Conservation (phyloP, 2,888 invertebrate genomes). For the Drepanosiphum platanoidis region DNA sequence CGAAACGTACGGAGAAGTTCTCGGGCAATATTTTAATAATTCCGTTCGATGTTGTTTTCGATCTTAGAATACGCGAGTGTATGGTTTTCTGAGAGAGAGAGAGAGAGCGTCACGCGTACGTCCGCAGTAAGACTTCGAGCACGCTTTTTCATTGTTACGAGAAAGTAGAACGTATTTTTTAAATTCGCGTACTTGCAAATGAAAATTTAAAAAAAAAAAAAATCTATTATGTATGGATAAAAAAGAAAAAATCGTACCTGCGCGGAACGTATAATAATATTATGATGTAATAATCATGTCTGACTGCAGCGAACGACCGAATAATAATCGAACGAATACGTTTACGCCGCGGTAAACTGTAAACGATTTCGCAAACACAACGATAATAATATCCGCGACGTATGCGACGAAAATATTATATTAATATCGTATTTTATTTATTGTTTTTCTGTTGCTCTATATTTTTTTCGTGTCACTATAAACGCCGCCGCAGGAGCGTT, state of each 20-base stretch:
- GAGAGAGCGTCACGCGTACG: conserved; percentile 15
- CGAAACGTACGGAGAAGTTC: neutral
- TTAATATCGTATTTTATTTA: neutral
- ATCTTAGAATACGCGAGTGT: neutral
- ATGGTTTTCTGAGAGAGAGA: neutral
- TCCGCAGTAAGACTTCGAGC: conserved; percentile 17
- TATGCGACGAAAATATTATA: neutral
- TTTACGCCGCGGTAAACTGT: neutral
- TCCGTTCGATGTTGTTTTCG: neutral
- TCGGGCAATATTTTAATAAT: conserved; percentile 1
- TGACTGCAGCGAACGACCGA: neutral
- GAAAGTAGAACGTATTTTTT: conserved; percentile 47
- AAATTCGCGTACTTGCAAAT: conserved; percentile 30
- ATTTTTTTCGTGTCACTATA: too few species aligned
- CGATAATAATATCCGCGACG: neutral
- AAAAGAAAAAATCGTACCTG: too few species aligned
- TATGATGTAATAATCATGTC: neutral
- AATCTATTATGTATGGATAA: too few species aligned
- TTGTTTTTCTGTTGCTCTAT: too few species aligned
- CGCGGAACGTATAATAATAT: neutral
- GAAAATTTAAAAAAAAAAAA: conserved; percentile 31
- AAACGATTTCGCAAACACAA: neutral
- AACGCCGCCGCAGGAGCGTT: too few species aligned
- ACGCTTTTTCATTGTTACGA: conserved; percentile 52
- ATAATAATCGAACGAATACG: conserved; percentile 1